phyloP scores from a whole-genome alignment of 1,140 invertebrate genomes.

The Formica exsecta region DNA sequence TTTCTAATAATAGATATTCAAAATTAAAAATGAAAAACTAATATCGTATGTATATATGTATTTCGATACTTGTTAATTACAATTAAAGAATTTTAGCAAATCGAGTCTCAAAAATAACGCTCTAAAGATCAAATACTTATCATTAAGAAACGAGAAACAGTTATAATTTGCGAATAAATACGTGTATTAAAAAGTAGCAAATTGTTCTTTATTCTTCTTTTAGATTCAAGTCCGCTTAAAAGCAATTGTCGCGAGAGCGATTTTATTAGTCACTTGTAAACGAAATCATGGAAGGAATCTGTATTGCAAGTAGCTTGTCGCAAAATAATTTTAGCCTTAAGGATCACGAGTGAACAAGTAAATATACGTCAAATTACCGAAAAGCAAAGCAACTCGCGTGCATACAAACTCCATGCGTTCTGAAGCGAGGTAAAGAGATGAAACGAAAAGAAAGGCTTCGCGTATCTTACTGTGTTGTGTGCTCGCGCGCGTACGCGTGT shows the following conservation, averaged over 20 bases:
- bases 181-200: not conserved
- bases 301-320: slow-evolving; percentile 6
- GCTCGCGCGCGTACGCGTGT: not conserved
- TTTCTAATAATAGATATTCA: not conserved
- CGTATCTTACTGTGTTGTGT: not conserved
- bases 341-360: slow-evolving; percentile 4
- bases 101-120: not conserved
- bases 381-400: slow-evolving; percentile 48
- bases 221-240: not conserved
- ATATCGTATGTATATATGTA: not conserved
- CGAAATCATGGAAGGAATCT: not conserved
- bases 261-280: slow-evolving; percentile 9
- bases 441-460: slow-evolving; percentile 11
- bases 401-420: slow-evolving; percentile 47
- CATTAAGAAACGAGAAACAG: not conserved
- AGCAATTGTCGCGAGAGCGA: not conserved
- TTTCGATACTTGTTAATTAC: not conserved
- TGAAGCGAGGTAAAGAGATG: not conserved
- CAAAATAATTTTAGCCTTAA: slow-evolving; percentile 49
- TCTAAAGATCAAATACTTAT: not conserved
- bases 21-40: not conserved
- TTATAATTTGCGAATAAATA: not conserved
- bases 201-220: slow-evolving; percentile 7
- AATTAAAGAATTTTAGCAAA: not conserved
- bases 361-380: slow-evolving; percentile 65